phyloP scores from a whole-genome alignment of 2,113 vertebrate genomes.

The Columbina picui region DNA sequence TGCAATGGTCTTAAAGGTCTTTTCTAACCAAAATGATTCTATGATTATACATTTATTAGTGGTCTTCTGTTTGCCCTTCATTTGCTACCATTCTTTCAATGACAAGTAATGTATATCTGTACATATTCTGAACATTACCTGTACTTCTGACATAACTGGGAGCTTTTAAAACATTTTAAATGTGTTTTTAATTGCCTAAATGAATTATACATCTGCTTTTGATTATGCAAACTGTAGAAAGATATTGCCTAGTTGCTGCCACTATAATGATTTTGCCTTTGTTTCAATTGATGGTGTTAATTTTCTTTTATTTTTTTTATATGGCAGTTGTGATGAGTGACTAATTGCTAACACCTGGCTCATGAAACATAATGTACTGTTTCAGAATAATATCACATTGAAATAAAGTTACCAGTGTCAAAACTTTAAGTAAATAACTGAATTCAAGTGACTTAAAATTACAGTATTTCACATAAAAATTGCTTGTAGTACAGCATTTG shows the following conservation, averaged over 20 bases:
- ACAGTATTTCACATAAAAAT: neutral
- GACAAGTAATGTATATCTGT: neutral
- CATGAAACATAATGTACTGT: neutral
- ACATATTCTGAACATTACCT: neutral
- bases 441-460: neutral
- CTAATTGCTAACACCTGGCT: slow-evolving; percentile 41
- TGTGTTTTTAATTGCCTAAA: slow-evolving; percentile 25
- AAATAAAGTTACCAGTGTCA: neutral
- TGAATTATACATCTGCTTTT: slow-evolving; percentile 45
- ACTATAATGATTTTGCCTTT: slow-evolving; percentile 39
- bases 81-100: slow-evolving; percentile 14
- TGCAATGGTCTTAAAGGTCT: rapidly evolving
- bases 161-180: neutral
- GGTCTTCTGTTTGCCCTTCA: slow-evolving; percentile 19
- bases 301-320: slow-evolving; percentile 30
- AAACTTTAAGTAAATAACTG: neutral
- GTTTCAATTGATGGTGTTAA: slow-evolving; percentile 38
- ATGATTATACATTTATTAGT: neutral
- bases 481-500: neutral
- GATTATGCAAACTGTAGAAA: slow-evolving; percentile 17
- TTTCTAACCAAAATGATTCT: neutral
- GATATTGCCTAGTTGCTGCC: slow-evolving; percentile 18
- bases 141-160: neutral
- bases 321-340: neutral
- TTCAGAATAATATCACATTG: neutral